Evolutionary conservation across 2,113 vertebrate species (phyloP).

Genomic region (Hemicordylus capensis): DNA sequence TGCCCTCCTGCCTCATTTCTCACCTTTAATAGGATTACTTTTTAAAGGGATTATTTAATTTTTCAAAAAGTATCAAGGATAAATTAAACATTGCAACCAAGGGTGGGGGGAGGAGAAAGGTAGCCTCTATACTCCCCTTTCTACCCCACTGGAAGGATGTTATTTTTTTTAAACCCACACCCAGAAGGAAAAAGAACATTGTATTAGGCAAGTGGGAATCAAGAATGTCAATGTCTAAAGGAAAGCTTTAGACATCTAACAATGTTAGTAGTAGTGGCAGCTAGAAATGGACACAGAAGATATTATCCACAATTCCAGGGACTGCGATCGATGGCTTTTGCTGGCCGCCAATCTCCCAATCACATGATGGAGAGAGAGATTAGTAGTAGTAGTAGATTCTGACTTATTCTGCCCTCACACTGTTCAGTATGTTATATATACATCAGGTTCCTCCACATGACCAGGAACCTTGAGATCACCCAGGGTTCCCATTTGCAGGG

Average conservation of each 20-base stretch:
- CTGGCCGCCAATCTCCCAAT: too few relatives aligned
- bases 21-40: background rate
- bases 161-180: background rate
- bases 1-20: background rate
- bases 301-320: background rate
- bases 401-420: too few relatives aligned
- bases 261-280: background rate
- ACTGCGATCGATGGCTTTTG: too few relatives aligned
- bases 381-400: too few relatives aligned
- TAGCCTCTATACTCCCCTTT: background rate
- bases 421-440: too few relatives aligned
- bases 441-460: too few relatives aligned
- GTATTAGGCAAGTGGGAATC: fast-evolving
- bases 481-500: too few relatives aligned
- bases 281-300: too few relatives aligned
- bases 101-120: fast-evolving
- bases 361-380: too few relatives aligned
- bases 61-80: background rate
- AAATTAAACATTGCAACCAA: background rate
- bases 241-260: background rate
- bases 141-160: background rate
- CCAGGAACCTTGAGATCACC: too few relatives aligned
- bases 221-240: background rate
- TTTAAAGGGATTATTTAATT: background rate
- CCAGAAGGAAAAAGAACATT: background rate